These are phyloP conservation scores for Phenganax subtilis DNA, from an alignment of 92 coral and sea anemone species.

Conservation along the genomic window DNA sequence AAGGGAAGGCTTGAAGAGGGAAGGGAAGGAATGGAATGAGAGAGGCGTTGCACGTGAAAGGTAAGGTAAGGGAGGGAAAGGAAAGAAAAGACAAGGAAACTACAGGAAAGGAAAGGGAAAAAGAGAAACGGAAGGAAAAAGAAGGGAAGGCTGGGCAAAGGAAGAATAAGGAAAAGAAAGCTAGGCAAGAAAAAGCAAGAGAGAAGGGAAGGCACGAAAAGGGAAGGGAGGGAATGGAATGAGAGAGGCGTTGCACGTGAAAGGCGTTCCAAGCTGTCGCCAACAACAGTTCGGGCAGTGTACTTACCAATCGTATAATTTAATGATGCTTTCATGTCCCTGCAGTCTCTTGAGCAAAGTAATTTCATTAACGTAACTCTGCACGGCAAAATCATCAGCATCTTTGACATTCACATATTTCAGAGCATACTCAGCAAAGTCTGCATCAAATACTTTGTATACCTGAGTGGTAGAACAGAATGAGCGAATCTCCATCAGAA, in stretches of 20 bases:
- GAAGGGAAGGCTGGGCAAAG: no score
- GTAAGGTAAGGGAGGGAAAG: no score
- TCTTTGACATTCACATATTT: conserved; percentile 82
- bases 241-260: background rate
- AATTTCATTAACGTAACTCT: conserved; percentile 93
- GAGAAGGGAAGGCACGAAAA: no score
- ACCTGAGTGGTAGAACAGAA: conserved; percentile 47
- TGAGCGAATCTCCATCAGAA: background rate
- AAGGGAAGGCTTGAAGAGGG: no score
- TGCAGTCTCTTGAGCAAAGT: conserved; percentile 76
- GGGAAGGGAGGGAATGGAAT: no score
- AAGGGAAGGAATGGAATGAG: no score
- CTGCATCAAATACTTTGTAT: conserved; percentile 69
- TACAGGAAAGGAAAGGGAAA: no score
- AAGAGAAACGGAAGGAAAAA: no score
- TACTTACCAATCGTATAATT: conserved; percentile 87
- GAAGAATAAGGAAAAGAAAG: no score
- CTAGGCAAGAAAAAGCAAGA: no score
- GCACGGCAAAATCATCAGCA: conserved; percentile 73
- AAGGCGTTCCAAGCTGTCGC: background rate
- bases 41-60: background rate
- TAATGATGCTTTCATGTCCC: conserved; percentile 88
- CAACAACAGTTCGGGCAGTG: background rate
- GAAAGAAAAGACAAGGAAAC: no score
- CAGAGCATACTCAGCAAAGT: conserved; percentile 66